A percentile compares a stretch with the other conserved stretches of the same genome.
Evolutionary conservation across 2,113 vertebrate genomes (phyloP).

Genomic region (Thalassoma bifasciatum): DNA sequence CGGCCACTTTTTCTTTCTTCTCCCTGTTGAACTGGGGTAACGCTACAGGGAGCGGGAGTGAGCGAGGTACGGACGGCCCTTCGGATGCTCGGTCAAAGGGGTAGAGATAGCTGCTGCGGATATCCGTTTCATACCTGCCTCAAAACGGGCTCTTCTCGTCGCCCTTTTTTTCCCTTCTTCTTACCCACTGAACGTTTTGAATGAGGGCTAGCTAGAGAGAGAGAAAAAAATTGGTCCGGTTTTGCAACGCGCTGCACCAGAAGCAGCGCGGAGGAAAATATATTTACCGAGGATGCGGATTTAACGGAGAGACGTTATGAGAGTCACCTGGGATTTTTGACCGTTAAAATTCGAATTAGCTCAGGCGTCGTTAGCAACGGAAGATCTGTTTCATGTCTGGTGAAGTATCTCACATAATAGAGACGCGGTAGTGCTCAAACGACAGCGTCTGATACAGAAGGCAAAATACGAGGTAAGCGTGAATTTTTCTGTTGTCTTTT

Average conservation of each 20-base stretch:
- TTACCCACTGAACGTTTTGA: conserved; percentile 27
- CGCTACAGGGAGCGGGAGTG: conserved; percentile 41
- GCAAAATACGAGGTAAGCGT: conserved; percentile 70
- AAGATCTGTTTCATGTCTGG: conserved; percentile 49
- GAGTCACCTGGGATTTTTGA: conserved; percentile 68
- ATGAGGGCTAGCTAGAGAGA: conserved; percentile 17
- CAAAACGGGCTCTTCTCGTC: conserved; percentile 29
- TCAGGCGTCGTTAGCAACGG: conserved; percentile 21
- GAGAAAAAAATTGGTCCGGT: conserved; percentile 22
- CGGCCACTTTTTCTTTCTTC: conserved; percentile 58
- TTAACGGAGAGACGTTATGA: conserved; percentile 58
- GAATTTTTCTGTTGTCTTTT: not conserved
- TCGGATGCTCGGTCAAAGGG: conserved; percentile 67
- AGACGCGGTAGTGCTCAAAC: conserved; percentile 28
- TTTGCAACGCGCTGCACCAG: conserved; percentile 67
- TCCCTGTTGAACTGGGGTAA: conserved; percentile 63
- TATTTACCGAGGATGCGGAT: conserved; percentile 74
- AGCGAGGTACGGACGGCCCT: conserved; percentile 54
- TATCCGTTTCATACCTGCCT: conserved; percentile 69
- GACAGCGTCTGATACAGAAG: conserved; percentile 42
- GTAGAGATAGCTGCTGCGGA: conserved; percentile 58
- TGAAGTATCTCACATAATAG: conserved; percentile 24
- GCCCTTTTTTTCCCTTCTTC: not conserved
- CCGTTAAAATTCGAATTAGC: conserved; percentile 60
- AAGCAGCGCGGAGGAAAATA: conserved; percentile 55